Conservation (phyloP, 2,113 vertebrate genomes). For the Ophthalmolycus amberensis region DNA sequence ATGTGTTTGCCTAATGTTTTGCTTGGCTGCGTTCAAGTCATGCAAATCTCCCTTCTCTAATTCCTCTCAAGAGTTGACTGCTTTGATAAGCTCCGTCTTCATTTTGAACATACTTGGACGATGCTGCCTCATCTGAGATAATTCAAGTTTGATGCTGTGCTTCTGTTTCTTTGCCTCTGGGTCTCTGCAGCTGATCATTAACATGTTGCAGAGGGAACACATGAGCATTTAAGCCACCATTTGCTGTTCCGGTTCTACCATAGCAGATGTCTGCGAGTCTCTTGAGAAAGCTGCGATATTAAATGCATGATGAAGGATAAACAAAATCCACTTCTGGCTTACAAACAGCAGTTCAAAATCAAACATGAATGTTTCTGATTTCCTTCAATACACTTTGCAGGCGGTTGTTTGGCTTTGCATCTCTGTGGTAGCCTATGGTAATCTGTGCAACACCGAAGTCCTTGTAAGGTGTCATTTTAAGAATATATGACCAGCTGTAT, state of each 20-base stretch:
- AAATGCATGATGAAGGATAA: conserved; percentile 9
- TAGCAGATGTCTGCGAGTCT: conserved; percentile 34
- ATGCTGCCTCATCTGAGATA: conserved; percentile 18
- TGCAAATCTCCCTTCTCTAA: conserved; percentile 41
- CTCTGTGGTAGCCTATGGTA: not conserved
- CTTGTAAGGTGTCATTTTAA: not conserved
- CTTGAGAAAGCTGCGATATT: not conserved
- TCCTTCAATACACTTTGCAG: conserved; percentile 5
- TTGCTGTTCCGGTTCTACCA: conserved; percentile 3
- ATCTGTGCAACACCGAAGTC: conserved; percentile 6
- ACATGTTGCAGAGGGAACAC: conserved; percentile 20
- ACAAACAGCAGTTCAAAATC: conserved; percentile 6
- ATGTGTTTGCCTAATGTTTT: conserved; percentile 44
- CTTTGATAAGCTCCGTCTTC: conserved; percentile 27
- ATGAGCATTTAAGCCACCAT: not conserved
- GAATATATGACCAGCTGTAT: not conserved
- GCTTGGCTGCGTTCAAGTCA: conserved; percentile 54
- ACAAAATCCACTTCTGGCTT: conserved; percentile 28
- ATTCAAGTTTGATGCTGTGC: conserved; percentile 40
- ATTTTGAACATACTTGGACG: conserved; percentile 42
- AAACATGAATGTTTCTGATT: conserved; percentile 31
- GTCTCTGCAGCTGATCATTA: conserved; percentile 38
- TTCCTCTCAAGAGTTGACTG: conserved; percentile 53
- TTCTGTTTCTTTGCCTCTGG: conserved; percentile 47
- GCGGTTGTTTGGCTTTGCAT: not conserved